phyloP scores from a whole-genome alignment of 2,888 invertebrate genomes.

The Anoplius nigerrimus region DNA sequence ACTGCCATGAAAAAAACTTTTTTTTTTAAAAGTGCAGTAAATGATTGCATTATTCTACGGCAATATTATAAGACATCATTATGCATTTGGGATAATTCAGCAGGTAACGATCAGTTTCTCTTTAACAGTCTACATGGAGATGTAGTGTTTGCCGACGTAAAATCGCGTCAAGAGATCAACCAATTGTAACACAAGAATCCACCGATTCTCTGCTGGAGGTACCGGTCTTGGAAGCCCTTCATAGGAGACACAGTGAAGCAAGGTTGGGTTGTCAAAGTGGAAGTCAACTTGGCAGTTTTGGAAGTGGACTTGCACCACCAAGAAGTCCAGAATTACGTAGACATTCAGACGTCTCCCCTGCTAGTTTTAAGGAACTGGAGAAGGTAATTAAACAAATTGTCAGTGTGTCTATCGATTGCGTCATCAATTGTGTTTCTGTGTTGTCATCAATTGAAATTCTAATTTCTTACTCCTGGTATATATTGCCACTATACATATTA shows the following conservation, averaged over 20 bases:
- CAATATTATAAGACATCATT: too few species aligned
- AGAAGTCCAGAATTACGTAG: conserved; percentile 88
- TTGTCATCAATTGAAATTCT: too few species aligned
- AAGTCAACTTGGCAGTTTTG: conserved; percentile 74
- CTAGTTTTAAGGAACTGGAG: conserved; percentile 91
- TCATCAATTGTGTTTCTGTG: background rate
- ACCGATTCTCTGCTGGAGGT: conserved; percentile 90
- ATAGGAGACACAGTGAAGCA: conserved; percentile 88
- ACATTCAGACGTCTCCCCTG: conserved; percentile 92
- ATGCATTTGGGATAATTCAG: background rate
- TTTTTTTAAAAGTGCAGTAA: too few species aligned
- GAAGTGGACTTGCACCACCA: conserved; percentile 86
- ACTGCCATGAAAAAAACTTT: too few species aligned
- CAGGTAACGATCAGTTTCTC: background rate
- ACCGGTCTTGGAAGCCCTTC: conserved; percentile 86
- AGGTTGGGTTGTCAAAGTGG: conserved; percentile 79
- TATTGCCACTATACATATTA: too few species aligned
- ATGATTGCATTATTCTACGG: too few species aligned
- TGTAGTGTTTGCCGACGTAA: conserved; percentile 93
- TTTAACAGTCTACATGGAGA: conserved; percentile 80
- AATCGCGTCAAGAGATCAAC: conserved; percentile 84
- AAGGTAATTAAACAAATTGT: conserved; percentile 79
- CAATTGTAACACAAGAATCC: conserved; percentile 85
- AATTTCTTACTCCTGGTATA: too few species aligned
- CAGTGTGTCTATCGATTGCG: too few species aligned